Evolutionary conservation across 2,113 vertebrate genomes (phyloP).

Genomic region (Mionectes macconnelli): DNA sequence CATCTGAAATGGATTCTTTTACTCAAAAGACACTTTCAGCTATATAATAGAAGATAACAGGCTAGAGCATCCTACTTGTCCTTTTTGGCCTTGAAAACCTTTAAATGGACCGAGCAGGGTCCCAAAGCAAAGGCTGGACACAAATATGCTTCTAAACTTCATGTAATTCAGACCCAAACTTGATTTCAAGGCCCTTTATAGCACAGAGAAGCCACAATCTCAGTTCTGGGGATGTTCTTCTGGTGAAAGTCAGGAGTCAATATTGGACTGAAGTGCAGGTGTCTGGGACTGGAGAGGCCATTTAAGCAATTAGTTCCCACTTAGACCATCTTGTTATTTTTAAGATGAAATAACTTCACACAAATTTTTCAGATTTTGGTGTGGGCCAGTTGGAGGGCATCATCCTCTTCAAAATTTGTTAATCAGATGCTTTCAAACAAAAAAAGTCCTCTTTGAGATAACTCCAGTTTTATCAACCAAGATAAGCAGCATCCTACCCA

Average conservation of each 20-base stretch:
- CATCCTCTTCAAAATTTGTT: not conserved
- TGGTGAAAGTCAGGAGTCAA: not conserved
- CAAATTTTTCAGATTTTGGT: not conserved
- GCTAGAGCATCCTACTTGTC: not conserved
- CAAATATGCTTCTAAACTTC: not conserved
- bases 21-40: not conserved
- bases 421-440: not conserved
- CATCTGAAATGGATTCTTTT: no score
- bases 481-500: not conserved
- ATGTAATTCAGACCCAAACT: not conserved
- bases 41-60: not conserved
- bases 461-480: not conserved
- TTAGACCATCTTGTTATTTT: not conserved
- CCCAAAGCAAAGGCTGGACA: not conserved
- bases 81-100: not conserved
- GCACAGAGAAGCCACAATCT: not conserved
- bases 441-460: not conserved
- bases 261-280: slow-evolving; percentile 1
- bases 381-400: not conserved
- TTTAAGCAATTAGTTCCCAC: not conserved
- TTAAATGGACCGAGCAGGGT: not conserved
- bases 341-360: not conserved
- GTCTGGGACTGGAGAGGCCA: not conserved
- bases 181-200: not conserved
- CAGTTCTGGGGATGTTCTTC: not conserved